These are phyloP conservation scores for Cephus pygmeus DNA, from an alignment of 2,888 invertebrate species.

Conservation along the genomic window DNA sequence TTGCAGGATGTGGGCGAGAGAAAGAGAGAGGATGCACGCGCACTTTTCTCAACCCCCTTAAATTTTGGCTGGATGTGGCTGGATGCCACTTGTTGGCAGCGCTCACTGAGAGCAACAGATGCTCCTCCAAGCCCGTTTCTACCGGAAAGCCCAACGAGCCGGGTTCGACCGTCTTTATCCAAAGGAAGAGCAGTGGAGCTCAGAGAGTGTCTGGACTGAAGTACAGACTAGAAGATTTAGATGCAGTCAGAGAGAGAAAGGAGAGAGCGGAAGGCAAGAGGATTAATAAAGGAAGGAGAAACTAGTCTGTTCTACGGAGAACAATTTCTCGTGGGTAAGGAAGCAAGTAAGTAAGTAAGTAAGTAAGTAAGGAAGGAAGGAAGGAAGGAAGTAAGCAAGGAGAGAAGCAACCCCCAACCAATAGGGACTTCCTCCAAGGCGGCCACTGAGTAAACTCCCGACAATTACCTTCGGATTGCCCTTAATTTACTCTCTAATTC, in stretches of 20 bases:
- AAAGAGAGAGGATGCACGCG: background rate
- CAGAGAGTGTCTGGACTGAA: background rate
- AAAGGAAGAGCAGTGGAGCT: background rate
- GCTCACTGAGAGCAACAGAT: slow-evolving; percentile 50
- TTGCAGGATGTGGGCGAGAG: background rate
- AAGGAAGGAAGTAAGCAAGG: background rate
- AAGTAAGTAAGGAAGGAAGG: background rate
- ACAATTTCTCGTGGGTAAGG: background rate
- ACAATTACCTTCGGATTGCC: slow-evolving; percentile 29
- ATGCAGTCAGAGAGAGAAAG: background rate
- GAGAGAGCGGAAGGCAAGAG: background rate
- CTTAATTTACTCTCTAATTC: slow-evolving; percentile 31
- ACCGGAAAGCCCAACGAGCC: background rate
- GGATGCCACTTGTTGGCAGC: slow-evolving; percentile 53
- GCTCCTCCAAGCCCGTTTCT: slow-evolving; percentile 32
- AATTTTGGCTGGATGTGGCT: slow-evolving; percentile 39
- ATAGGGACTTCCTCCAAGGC: slow-evolving; percentile 9
- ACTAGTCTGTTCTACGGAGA: background rate
- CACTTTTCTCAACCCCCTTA: slow-evolving; percentile 30
- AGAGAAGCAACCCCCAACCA: background rate
- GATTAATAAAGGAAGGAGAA: background rate
- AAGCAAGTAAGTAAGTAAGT: background rate
- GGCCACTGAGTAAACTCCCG: slow-evolving; percentile 12
- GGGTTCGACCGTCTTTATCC: background rate
- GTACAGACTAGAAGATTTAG: background rate